These are phyloP conservation scores for Stenopsyche tienmushanensis DNA, from an alignment of 1,140 invertebrate species.

Conservation along the genomic window DNA sequence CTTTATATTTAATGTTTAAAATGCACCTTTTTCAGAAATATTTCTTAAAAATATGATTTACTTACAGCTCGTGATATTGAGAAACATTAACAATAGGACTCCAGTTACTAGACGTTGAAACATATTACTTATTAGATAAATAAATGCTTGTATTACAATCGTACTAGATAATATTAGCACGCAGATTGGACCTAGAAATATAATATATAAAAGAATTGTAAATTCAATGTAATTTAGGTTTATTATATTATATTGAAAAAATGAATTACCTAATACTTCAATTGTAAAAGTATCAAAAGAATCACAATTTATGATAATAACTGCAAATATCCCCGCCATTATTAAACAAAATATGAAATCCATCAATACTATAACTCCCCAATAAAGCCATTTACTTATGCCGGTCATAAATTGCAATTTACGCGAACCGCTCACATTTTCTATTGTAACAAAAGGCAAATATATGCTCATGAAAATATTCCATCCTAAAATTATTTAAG, in stretches of 20 bases:
- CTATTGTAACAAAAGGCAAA: constrained; percentile 56
- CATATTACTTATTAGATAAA: constrained; percentile 10
- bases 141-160: not conserved
- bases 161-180: not conserved
- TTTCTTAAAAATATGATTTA: too few relatives aligned
- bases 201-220: not conserved
- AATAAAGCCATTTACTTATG: constrained; percentile 64
- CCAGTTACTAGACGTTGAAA: not conserved
- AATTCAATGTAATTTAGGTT: not conserved
- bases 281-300: not conserved
- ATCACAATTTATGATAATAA: not conserved
- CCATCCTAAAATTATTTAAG: constrained; percentile 33
- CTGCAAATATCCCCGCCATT: constrained; percentile 20
- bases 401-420: constrained; percentile 68
- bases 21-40: too few relatives aligned
- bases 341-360: constrained; percentile 4
- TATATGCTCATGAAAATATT: constrained; percentile 46
- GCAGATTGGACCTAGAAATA: not conserved
- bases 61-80: not conserved
- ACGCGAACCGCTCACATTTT: constrained; percentile 57
- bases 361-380: constrained; percentile 49
- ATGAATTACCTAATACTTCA: constrained; percentile 7
- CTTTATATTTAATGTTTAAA: too few relatives aligned
- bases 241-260: constrained; percentile 1
- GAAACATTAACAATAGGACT: not conserved